phyloP scores from a whole-genome alignment of 2,113 vertebrate genomes.

The Romanogobio albipinnatus region DNA sequence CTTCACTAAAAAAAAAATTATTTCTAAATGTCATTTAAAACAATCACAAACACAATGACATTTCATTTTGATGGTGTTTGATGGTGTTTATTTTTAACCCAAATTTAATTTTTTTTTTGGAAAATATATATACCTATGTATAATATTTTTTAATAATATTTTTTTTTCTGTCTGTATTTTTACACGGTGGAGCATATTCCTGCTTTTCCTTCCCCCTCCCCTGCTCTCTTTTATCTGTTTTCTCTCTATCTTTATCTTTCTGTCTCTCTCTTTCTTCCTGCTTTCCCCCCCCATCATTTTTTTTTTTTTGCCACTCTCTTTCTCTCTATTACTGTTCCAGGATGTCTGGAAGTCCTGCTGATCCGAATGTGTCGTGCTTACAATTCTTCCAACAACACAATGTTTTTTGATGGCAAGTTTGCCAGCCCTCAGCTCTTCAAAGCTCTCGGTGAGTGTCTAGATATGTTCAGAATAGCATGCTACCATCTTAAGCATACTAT shows the following conservation, averaged over 20 bases:
- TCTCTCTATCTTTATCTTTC: slow-evolving; percentile 33
- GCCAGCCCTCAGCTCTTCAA: slow-evolving; percentile 85
- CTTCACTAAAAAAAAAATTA: background rate
- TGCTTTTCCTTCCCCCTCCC: slow-evolving; percentile 18
- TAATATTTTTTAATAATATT: background rate
- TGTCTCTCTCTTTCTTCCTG: slow-evolving; percentile 31
- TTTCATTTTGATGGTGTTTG: slow-evolving; percentile 43
- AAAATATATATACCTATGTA: too few relatives aligned
- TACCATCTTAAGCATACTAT: background rate
- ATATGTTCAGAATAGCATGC: background rate
- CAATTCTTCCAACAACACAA: slow-evolving; percentile 86
- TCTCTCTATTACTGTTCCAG: slow-evolving; percentile 73
- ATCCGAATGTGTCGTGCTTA: slow-evolving; percentile 89
- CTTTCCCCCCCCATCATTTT: slow-evolving; percentile 52
- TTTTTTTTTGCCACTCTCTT: slow-evolving; percentile 39
- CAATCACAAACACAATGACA: background rate
- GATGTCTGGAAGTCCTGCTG: slow-evolving; percentile 89
- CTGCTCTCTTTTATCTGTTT: background rate
- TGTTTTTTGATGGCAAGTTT: slow-evolving; percentile 89
- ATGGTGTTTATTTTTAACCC: background rate
- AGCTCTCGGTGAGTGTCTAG: slow-evolving; percentile 81
- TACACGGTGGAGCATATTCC: slow-evolving; percentile 66
- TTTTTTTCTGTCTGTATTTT: slow-evolving; percentile 63
- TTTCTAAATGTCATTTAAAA: slow-evolving; percentile 1
- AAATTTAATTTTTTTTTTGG: slow-evolving; percentile 7